These are phyloP conservation scores for Zaprionus vittiger DNA, from an alignment of 1,140 invertebrate genomes.

Conservation along the genomic window DNA sequence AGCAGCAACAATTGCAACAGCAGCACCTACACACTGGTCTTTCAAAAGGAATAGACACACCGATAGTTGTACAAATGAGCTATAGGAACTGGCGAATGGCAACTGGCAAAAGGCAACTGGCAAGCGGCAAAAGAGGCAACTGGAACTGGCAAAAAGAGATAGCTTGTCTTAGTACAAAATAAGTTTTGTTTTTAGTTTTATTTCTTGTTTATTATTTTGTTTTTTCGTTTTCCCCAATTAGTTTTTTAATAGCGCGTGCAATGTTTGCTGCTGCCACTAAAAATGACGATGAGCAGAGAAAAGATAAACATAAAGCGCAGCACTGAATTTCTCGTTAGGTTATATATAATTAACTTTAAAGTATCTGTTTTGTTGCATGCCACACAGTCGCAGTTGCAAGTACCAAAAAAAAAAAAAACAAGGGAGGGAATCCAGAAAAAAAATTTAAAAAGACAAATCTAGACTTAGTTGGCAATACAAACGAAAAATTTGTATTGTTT, in stretches of 20 bases:
- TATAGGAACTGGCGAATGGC: background rate
- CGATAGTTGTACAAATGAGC: conserved; percentile 61
- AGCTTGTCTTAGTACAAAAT: conserved; percentile 56
- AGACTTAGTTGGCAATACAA: conserved; percentile 68
- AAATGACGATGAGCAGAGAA: background rate
- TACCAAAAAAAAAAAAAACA: conserved; percentile 7
- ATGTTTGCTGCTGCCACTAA: conserved; percentile 26
- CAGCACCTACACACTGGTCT: conserved; percentile 78
- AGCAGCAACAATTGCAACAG: conserved; percentile 44
- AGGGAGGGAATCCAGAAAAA: background rate
- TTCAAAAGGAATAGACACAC: conserved; percentile 70
- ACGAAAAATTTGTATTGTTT: conserved; percentile 59
- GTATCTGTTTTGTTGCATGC: conserved; percentile 17
- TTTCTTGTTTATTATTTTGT: conserved; percentile 1
- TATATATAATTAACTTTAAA: conserved; percentile 13
- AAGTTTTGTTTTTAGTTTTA: conserved; percentile 16
- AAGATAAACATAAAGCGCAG: conserved; percentile 12
- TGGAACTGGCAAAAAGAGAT: conserved; percentile 13
- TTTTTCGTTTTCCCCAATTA: conserved; percentile 12
- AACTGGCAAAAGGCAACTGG: conserved; percentile 23
- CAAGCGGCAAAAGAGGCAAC: conserved; percentile 13
- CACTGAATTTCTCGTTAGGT: conserved; percentile 23
- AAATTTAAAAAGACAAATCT: conserved; percentile 8
- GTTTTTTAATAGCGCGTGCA: conserved; percentile 20
- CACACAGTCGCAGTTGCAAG: conserved; percentile 30